phyloP scores from a whole-genome alignment of 2,113 vertebrate genomes.

The Melospiza georgiana region DNA sequence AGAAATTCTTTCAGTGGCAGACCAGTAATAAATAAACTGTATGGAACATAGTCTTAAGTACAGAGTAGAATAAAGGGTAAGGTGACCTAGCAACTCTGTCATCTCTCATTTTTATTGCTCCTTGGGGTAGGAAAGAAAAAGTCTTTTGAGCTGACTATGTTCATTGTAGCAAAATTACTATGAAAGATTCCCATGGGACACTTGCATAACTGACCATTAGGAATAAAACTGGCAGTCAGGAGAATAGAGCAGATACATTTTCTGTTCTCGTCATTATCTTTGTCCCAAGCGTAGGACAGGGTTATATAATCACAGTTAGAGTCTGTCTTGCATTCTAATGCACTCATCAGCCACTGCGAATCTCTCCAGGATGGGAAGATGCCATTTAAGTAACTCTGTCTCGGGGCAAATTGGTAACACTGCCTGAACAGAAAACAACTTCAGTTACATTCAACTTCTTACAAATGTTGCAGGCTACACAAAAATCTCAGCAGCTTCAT shows the following conservation, averaged over 20 bases:
- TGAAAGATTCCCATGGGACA: background rate
- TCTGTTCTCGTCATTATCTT: conserved; percentile 8
- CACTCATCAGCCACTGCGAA: background rate
- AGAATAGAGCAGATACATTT: conserved; percentile 6
- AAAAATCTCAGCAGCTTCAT: background rate
- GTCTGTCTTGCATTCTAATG: background rate
- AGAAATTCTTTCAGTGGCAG: background rate
- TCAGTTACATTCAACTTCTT: background rate
- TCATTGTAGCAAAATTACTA: conserved; percentile 4
- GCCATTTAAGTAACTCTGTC: background rate
- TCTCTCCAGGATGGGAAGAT: background rate
- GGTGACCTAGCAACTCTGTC: conserved; percentile 13
- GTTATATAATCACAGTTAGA: background rate
- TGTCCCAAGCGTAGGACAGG: conserved; percentile 3
- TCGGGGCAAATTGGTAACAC: background rate
- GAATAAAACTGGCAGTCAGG: background rate
- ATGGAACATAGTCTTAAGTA: background rate
- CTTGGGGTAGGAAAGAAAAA: background rate
- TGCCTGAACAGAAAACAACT: background rate
- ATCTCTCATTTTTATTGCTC: conserved; percentile 28
- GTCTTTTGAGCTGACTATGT: background rate
- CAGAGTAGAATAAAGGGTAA: background rate
- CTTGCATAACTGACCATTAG: conserved; percentile 56
- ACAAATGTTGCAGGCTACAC: background rate
- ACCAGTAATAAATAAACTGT: background rate